These are phyloP conservation scores for Protobothrops flavoviridis DNA, from an alignment of 2,113 vertebrate species.

Conservation along the genomic window DNA sequence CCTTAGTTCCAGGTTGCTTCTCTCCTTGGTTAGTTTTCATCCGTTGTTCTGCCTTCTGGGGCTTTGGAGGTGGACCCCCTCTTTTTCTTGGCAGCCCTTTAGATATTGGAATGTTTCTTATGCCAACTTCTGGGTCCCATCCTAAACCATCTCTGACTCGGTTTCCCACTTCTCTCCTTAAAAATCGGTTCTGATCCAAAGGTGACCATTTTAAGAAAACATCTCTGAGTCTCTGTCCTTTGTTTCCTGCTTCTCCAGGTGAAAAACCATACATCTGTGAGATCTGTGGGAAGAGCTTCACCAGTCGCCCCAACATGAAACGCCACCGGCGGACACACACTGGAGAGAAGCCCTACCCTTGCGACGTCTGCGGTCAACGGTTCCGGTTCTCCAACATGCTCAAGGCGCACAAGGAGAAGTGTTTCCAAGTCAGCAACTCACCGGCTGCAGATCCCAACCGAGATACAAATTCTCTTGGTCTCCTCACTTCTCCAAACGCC, in stretches of 20 bases:
- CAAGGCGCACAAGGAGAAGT: slow-evolving; percentile 96
- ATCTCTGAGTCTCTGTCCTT: not conserved
- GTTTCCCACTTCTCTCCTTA: not conserved
- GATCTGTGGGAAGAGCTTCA: slow-evolving; percentile 98
- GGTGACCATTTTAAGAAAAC: not conserved
- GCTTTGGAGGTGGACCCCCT: no score
- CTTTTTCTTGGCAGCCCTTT: not conserved
- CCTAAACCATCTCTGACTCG: not conserved
- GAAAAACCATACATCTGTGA: slow-evolving; percentile 98
- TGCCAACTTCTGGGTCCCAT: not conserved
- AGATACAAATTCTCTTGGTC: slow-evolving; percentile 42
- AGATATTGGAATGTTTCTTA: not conserved
- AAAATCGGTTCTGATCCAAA: not conserved
- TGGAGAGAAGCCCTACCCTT: slow-evolving; percentile 95
- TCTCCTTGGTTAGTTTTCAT: not conserved
- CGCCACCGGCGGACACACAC: slow-evolving; percentile 96
- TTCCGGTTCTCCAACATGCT: slow-evolving; percentile 99
- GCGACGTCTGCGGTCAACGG: slow-evolving; percentile 91
- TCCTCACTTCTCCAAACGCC: slow-evolving; percentile 49
- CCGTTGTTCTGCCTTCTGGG: not conserved
- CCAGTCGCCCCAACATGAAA: slow-evolving; percentile 99
- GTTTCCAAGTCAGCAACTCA: slow-evolving; percentile 87
- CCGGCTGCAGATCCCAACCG: slow-evolving; percentile 63
- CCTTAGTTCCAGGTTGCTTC: not conserved
- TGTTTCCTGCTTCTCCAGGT: slow-evolving; percentile 61